Evolutionary conservation across 2,113 vertebrate genomes (phyloP), one percentile per base, ranked within the genome.

Genomic region (Candoia aspera): DNA sequence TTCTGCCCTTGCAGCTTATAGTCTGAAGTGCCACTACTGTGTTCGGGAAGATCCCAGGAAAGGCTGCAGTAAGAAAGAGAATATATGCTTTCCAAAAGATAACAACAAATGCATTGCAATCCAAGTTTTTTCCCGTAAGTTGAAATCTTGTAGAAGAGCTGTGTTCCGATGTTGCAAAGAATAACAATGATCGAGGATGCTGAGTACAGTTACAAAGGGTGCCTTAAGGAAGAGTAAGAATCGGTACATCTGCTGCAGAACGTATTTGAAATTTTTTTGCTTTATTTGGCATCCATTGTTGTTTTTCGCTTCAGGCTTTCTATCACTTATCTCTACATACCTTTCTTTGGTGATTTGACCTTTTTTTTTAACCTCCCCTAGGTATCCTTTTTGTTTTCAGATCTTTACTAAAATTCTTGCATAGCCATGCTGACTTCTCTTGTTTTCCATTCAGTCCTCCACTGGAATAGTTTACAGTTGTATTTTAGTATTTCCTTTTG

Each of bases 11-110:
- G 68, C 89, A 90, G 64, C 68, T 54, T 57, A 37, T 79, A 55
- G 68, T 13, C 54, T 90, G 33, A 83, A 29, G 53, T 90, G 89
- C 64, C n/a, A 57, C 19, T 90, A 90, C 33, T 90, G 89, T 33
- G 1, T 13, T 24, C 21, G 26, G 11, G 54, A 90, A n/a, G 6
- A 2, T 10, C 1, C 73, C 1, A 15, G 57, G 0, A 3, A 5
- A 3, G 24, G 55, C 37, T 90, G 89, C 19, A 0, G 0, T 1
- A 1, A 1, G 0, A 24, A 24, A 19, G 3, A 15, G 12, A 59
- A 42, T 21, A 5, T 59, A 5, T 90, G 89, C 29, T 59, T 29
- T 26, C 54, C 89, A 2, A 19, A 21, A 10, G 3, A 9, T 10
- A 3, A 29, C 0, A 2, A 17, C 6, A 10, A 21, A 1, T 90